Conservation (phyloP, 2,797 vertebrate genomes). For the Sandelia bainsii region DNA sequence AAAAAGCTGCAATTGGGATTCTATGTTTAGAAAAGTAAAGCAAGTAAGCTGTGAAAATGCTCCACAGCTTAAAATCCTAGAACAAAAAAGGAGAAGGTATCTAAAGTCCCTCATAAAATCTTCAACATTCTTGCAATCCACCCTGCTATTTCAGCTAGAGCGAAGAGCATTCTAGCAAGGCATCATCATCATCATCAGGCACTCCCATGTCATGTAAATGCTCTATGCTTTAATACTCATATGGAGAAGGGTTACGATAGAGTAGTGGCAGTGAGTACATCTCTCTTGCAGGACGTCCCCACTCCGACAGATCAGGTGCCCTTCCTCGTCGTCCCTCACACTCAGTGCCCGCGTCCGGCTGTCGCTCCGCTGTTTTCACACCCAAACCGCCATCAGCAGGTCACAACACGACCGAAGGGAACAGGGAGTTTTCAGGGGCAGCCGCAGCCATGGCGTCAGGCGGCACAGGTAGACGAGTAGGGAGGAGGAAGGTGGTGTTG, state of each 20-base stretch:
- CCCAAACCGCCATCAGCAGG: constrained; percentile 84
- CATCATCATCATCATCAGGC: constrained; percentile 82
- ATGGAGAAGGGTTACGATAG: constrained; percentile 90
- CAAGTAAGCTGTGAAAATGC: constrained; percentile 75
- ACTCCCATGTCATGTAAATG: constrained; percentile 86
- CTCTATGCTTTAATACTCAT: constrained; percentile 87
- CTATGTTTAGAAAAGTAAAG: constrained; percentile 68
- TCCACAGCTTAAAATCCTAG: constrained; percentile 76
- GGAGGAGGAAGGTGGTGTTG: constrained; percentile 79
- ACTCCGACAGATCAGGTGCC: constrained; percentile 99
- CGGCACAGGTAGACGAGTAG: constrained; percentile 83
- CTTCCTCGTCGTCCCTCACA: constrained; percentile 99
- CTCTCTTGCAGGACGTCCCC: constrained; percentile 99
- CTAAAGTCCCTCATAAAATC: constrained; percentile 75
- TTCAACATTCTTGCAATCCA: constrained; percentile 76
- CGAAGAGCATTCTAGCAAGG: constrained; percentile 83
- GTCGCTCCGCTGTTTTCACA: constrained; percentile 91
- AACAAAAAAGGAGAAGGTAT: constrained; percentile 60
- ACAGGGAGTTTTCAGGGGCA: constrained; percentile 78
- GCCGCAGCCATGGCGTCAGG: constrained; percentile 81
- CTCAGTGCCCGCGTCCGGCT: constrained; percentile 96
- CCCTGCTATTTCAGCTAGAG: constrained; percentile 83
- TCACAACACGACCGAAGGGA: constrained; percentile 81
- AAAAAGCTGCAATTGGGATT: constrained; percentile 62
- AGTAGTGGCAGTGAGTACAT: constrained; percentile 99